Base-by-base conservation (phyloP, 2,113 vertebrate genomes). In the Oryzias melastigma region DNA sequence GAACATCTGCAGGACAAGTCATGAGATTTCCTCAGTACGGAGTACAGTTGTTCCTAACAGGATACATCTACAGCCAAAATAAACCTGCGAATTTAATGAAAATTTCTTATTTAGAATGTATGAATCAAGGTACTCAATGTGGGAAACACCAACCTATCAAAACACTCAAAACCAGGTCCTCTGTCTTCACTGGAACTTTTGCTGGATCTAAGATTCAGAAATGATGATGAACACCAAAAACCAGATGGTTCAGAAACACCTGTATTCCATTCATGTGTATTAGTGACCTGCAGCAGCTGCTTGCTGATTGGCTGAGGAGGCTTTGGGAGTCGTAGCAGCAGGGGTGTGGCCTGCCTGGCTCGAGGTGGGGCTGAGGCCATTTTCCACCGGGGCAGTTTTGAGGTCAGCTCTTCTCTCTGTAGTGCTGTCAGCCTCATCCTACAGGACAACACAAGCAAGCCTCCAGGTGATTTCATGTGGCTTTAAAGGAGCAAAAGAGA, bases 81-180 rank as follows among this genome's bases (percentile, higher is more conserved):
- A 35, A 35, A 35, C 10, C 6, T 7, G 29, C 0, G 29, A 29
- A 12, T 35, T 35, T 12, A 35, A 35, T 35, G 35, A 10, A 35
- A 35, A 35, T 8, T 7, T 29, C 6, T 29, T 29, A 29, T 35
- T 8, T 35, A 8, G 7, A 35, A 35, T 35, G 43, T 1, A 56
- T 24, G 3, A 6, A 42, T 15, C 5, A 58, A 46, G 5, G n/a
- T 18, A 5, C 22, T 14, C 4, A 22, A 10, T 25, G 7, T 47
- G 27, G 1, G 24, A 12, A 51, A 51, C 18, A 62, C 91, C 92
- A 90, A 99, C 97, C 97, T 87, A 95, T 96, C 78, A 99, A 89
- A 73, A 98, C 91, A 51, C 95, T 96, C 58, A 95, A 93, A 66
- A 99, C 95, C 54, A 98, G 93, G 83, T 99, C 97, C 90, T 99